Evolutionary conservation across 2,113 vertebrate genomes (phyloP).

Genomic region (Corydoras sp.): DNA sequence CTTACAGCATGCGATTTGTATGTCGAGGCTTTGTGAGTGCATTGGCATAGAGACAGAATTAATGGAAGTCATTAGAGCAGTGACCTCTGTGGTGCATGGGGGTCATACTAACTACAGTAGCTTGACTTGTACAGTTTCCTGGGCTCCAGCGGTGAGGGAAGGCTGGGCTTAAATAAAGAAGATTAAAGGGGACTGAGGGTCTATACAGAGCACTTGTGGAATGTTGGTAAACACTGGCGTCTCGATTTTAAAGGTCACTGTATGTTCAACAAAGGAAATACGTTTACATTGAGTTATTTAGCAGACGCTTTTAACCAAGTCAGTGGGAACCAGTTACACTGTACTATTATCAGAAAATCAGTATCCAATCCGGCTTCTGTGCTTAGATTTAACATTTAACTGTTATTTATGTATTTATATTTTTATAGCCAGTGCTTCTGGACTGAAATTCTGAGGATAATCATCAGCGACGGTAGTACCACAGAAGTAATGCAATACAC

Average conservation of each 20-base stretch:
- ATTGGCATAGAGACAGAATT: slow-evolving; percentile 13
- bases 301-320: too few relatives aligned
- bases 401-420: too few relatives aligned
- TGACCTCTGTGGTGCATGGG: slow-evolving; percentile 17
- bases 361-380: too few relatives aligned
- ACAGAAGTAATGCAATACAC: too few relatives aligned
- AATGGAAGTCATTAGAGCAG: slow-evolving; percentile 27
- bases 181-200: slow-evolving; percentile 25
- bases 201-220: neutral
- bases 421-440: too few relatives aligned
- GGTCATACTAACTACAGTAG: slow-evolving; percentile 34
- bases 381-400: too few relatives aligned
- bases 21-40: neutral
- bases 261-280: neutral
- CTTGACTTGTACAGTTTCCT: slow-evolving; percentile 21
- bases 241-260: slow-evolving; percentile 1
- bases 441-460: too few relatives aligned
- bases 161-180: slow-evolving; percentile 24
- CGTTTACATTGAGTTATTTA: too few relatives aligned
- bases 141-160: neutral
- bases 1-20: neutral
- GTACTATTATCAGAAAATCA: too few relatives aligned
- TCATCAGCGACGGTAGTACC: too few relatives aligned
- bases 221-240: neutral
- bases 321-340: too few relatives aligned